Evolutionary conservation across 2,888 invertebrate genomes (phyloP).

Genomic region (Hypena proboscidalis): DNA sequence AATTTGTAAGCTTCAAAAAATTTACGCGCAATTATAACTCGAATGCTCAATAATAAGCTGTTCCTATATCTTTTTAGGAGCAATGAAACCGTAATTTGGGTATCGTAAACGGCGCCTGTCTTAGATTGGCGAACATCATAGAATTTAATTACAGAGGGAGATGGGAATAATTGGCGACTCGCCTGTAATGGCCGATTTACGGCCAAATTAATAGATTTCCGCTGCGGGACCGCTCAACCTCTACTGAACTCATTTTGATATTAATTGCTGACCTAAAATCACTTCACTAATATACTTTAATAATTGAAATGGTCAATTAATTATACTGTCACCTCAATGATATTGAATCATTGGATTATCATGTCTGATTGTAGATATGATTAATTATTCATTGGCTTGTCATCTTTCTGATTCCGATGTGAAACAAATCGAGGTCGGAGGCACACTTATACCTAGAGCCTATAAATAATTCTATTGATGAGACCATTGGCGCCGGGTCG

Average conservation of each 20-base stretch:
- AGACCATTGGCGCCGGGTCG: constrained; percentile 37
- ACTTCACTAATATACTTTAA: constrained; percentile 54
- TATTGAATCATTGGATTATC: constrained; percentile 18
- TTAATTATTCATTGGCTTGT: constrained; percentile 29
- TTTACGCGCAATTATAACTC: constrained; percentile 33
- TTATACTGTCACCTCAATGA: constrained; percentile 29
- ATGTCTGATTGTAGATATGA: constrained; percentile 23
- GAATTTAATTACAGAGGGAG: constrained; percentile 81
- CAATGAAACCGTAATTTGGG: constrained; percentile 77
- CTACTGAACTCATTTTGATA: constrained; percentile 62
- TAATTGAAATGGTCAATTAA: constrained; percentile 50
- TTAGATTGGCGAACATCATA: constrained; percentile 80
- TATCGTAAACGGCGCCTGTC: constrained; percentile 79
- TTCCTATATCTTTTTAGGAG: constrained; percentile 68
- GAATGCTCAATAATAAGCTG: constrained; percentile 54
- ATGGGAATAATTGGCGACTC: constrained; percentile 79
- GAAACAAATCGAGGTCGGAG: constrained; percentile 32
- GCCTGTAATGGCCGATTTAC: constrained; percentile 76
- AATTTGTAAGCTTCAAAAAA: constrained; percentile 27
- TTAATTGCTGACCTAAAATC: constrained; percentile 72
- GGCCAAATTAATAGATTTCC: constrained; percentile 80
- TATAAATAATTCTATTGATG: constrained; percentile 42
- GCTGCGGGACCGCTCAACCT: constrained; percentile 64
- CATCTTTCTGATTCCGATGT: constrained; percentile 17
- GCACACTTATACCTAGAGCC: constrained; percentile 18